phyloP scores from a whole-genome alignment of 2,113 vertebrate species.

The Leiothrix lutea region DNA sequence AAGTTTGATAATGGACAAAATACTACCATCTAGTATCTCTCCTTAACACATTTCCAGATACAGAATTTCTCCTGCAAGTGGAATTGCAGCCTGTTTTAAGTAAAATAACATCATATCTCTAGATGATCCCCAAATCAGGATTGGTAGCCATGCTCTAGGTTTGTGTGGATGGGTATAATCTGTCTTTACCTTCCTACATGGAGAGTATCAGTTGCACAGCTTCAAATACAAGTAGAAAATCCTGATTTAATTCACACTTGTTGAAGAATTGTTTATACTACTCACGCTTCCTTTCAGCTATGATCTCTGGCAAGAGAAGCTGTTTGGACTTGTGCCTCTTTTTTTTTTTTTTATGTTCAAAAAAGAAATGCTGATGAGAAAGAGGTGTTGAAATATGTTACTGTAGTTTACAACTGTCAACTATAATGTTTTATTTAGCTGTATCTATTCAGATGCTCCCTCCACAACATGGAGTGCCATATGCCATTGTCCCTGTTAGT shows the following conservation, averaged over 20 bases:
- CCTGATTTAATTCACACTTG: constrained; percentile 15
- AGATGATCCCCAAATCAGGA: background rate
- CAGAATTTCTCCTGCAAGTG: background rate
- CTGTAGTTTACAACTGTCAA: constrained; percentile 70
- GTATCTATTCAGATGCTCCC: constrained; percentile 60
- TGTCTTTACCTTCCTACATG: background rate
- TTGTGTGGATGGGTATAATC: background rate
- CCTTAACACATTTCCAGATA: background rate
- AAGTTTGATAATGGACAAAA: background rate
- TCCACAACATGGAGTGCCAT: constrained; percentile 76
- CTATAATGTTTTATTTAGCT: constrained; percentile 84
- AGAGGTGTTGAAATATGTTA: constrained; percentile 67
- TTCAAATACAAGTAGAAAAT: background rate
- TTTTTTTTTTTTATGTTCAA: background rate
- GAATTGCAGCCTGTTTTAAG: background rate
- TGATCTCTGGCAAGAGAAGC: constrained; percentile 5
- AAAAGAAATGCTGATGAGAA: constrained; percentile 47
- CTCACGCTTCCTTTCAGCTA: background rate
- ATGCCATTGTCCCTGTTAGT: constrained; percentile 78
- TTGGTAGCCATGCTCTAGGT: background rate
- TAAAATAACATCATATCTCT: background rate
- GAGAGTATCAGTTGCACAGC: background rate
- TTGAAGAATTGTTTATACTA: constrained; percentile 6
- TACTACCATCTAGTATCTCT: background rate
- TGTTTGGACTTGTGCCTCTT: constrained; percentile 43